A percentile compares a stretch with the other conserved stretches of the same genome.
phyloP scores from a whole-genome alignment of 2,888 invertebrate genomes.

The Tinea pellionella region DNA sequence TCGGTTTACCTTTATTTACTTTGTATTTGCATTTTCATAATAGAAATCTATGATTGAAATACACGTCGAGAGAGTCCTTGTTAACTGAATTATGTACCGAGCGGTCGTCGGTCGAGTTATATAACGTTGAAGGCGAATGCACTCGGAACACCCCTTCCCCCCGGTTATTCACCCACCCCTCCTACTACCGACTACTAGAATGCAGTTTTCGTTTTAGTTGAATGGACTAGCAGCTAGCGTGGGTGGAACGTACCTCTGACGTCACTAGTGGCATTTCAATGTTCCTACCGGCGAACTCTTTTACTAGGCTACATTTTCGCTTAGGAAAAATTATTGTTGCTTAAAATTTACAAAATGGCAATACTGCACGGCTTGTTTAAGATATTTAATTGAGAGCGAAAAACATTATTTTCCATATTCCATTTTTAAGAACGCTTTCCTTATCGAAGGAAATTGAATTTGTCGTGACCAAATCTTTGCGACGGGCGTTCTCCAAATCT shows the following conservation, averaged over 20 bases:
- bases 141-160: conserved; percentile 30
- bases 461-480: neutral
- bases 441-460: conserved; percentile 2
- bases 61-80: neutral
- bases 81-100: conserved; percentile 18
- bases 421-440: no score
- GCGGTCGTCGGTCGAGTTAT: conserved; percentile 47
- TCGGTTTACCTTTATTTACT: neutral
- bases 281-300: neutral
- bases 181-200: conserved; percentile 17
- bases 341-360: no score
- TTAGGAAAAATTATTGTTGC: no score
- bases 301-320: neutral
- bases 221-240: conserved; percentile 39
- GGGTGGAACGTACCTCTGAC: conserved; percentile 23
- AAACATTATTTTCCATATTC: no score
- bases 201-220: conserved; percentile 44
- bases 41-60: neutral
- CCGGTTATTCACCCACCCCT: conserved; percentile 40
- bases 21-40: neutral
- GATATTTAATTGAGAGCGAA: no score
- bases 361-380: no score
- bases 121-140: conserved; percentile 36
- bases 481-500: neutral
- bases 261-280: neutral